Conservation (phyloP, 2,888 invertebrate genomes). For the Anarsia innoxiella region DNA sequence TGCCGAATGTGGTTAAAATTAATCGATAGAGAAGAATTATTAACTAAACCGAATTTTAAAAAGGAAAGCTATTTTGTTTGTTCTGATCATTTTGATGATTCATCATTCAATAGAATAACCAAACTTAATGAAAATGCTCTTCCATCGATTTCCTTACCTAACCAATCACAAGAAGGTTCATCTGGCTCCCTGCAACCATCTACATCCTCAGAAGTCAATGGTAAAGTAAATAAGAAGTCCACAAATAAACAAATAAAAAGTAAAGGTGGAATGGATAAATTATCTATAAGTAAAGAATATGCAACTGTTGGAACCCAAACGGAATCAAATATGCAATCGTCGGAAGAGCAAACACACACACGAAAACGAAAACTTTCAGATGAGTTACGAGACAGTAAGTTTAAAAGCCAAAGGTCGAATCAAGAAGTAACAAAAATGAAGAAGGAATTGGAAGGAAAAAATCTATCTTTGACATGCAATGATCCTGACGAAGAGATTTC, state of each 20-base stretch:
- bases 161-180: constrained; percentile 4
- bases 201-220: constrained; percentile 2
- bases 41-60: background rate
- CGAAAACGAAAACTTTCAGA: constrained; percentile 14
- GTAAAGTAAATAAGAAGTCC: constrained; percentile 1
- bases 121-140: constrained; percentile 13
- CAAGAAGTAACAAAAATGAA: constrained; percentile 9
- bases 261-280: background rate
- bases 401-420: constrained; percentile 7
- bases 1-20: background rate
- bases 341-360: constrained; percentile 10
- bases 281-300: background rate
- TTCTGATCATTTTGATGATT: constrained; percentile 15
- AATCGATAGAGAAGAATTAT: background rate
- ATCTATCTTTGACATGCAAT: background rate
- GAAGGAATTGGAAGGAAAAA: constrained; percentile 12
- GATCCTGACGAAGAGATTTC: constrained; percentile 17
- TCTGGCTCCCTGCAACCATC: background rate
- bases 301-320: constrained; percentile 7
- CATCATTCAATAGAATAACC: constrained; percentile 10
- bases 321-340: constrained; percentile 3
- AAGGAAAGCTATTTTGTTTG: constrained; percentile 11
- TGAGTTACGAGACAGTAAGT: constrained; percentile 7
- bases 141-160: constrained; percentile 7
- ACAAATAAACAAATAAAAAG: background rate